Conservation (phyloP, 2,113 vertebrate genomes). For the Condylura cristata region DNA sequence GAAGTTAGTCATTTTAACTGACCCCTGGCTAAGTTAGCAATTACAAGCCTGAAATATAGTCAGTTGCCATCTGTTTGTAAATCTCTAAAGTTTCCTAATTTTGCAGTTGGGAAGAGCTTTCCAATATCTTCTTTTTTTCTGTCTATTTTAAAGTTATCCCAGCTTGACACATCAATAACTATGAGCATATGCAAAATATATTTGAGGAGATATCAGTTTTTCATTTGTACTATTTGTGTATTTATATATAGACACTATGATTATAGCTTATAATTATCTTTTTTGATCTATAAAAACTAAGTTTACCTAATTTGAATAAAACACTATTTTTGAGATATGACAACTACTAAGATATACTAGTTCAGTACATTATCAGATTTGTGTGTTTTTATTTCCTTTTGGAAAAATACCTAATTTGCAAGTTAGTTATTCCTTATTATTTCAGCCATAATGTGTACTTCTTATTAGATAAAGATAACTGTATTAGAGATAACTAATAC, state of each 20-base stretch:
- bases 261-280: background rate
- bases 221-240: background rate
- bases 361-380: background rate
- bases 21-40: background rate
- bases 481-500: background rate
- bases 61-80: background rate
- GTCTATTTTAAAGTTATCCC: slow-evolving; percentile 1
- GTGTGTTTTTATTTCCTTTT: background rate
- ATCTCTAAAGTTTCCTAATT: no score
- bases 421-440: background rate
- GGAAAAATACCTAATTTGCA: background rate
- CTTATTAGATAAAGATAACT: background rate
- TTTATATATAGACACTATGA: background rate
- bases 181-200: background rate
- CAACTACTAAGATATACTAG: background rate
- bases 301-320: background rate
- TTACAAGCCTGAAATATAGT: background rate
- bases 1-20: slow-evolving; percentile 30
- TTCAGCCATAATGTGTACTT: background rate
- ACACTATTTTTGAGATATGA: background rate
- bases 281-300: background rate
- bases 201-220: background rate
- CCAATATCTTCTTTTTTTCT: background rate
- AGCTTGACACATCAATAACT: background rate
- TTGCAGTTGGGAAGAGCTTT: background rate